These are phyloP conservation scores for Pocillopora verrucosa DNA, from an alignment of 64 coral and sea anemone genomes.

Conservation along the genomic window DNA sequence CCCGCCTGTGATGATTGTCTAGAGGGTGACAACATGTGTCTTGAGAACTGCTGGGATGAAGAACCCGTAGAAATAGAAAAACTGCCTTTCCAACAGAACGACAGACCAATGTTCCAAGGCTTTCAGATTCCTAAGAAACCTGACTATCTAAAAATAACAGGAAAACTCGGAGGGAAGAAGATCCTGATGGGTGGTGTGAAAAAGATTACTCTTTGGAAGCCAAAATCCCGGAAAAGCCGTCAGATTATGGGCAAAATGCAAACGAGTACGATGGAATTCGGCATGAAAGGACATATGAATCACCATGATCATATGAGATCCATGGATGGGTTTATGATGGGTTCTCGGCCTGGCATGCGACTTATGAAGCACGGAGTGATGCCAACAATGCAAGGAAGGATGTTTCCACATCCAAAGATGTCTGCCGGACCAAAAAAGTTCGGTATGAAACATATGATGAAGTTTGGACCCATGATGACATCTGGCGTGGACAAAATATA, in stretches of 20 bases:
- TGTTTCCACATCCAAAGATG: not conserved
- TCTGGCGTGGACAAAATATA: not conserved
- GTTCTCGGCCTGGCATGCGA: not conserved
- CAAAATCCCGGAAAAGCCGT: not conserved
- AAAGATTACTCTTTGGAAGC: not conserved
- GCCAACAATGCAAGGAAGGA: not conserved
- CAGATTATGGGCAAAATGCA: not conserved
- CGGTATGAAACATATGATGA: not conserved
- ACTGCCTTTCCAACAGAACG: not conserved
- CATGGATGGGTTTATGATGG: not conserved
- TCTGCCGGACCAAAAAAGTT: not conserved
- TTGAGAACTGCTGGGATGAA: not conserved
- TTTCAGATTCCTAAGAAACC: too few species aligned
- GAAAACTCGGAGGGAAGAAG: not conserved
- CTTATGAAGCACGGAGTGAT: not conserved
- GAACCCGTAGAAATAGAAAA: not conserved
- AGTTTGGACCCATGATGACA: not conserved
- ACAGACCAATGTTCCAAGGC: not conserved
- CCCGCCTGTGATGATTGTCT: not conserved
- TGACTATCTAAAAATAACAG: too few species aligned
- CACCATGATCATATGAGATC: not conserved
- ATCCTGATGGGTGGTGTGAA: not conserved
- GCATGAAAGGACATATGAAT: not conserved
- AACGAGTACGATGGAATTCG: not conserved
- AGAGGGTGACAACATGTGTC: not conserved